A percentile compares a stretch with the other conserved stretches of the same genome.
Conservation (phyloP, 1,140 invertebrate species). For the Batillaria attramentaria region DNA sequence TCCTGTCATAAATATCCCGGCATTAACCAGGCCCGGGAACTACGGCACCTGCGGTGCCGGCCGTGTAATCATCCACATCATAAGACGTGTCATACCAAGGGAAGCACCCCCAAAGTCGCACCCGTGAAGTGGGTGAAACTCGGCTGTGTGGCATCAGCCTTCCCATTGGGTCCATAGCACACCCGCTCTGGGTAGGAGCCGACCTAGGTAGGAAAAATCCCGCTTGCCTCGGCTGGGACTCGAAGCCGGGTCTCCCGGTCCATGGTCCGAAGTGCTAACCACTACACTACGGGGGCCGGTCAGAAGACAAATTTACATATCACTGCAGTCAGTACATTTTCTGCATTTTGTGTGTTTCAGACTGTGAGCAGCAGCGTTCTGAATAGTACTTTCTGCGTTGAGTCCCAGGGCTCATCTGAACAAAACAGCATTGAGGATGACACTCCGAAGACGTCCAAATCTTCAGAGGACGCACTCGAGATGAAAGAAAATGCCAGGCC, state of each 20-base stretch:
- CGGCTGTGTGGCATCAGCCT: too few relatives aligned
- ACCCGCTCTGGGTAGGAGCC: background rate
- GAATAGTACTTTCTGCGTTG: conserved; percentile 43
- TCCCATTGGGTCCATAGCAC: too few relatives aligned
- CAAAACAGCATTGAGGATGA: too few relatives aligned
- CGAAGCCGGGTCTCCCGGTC: background rate
- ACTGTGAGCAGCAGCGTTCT: background rate
- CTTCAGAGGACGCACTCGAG: background rate
- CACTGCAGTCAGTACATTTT: background rate
- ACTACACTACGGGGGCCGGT: background rate
- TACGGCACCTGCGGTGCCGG: too few relatives aligned
- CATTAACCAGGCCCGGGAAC: too few relatives aligned
- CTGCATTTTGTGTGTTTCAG: conserved; percentile 6
- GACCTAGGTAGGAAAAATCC: background rate
- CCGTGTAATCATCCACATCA: too few relatives aligned
- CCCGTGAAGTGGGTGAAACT: too few relatives aligned
- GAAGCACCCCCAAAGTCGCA: too few relatives aligned
- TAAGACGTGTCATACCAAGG: too few relatives aligned
- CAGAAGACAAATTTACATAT: background rate
- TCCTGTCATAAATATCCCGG: too few relatives aligned
- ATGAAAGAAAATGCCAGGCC: conserved; percentile 16
- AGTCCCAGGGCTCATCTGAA: conserved; percentile 18
- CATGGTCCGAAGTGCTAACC: background rate
- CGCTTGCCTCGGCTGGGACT: background rate
- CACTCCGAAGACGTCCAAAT: conserved; percentile 15